Conservation (phyloP, 2,797 vertebrate genomes). For the Epinephelus malabaricus region DNA sequence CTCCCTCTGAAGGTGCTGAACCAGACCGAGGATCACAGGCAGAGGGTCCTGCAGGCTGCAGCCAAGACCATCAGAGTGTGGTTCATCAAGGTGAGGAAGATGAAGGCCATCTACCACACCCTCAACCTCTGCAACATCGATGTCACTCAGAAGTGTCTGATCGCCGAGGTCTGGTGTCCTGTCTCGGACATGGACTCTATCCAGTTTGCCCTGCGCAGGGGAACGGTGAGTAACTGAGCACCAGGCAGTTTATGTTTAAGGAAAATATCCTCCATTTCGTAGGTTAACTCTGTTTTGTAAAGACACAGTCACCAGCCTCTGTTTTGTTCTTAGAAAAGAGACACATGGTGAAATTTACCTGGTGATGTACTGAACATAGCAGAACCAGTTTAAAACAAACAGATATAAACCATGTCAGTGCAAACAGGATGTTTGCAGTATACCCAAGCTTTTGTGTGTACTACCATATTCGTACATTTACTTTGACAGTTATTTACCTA, state of each 20-base stretch:
- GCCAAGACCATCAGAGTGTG: conserved; percentile 96
- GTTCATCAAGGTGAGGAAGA: conserved; percentile 99
- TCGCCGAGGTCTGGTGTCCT: conserved; percentile 98
- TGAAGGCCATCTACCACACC: conserved; percentile 99
- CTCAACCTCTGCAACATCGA: conserved; percentile 99
- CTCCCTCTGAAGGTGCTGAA: conserved; percentile 90
- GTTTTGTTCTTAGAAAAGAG: background rate
- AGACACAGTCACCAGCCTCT: background rate
- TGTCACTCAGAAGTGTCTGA: conserved; percentile 98
- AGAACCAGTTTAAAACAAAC: conserved; percentile 18
- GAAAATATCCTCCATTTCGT: background rate
- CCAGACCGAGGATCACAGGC: conserved; percentile 98
- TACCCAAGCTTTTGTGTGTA: background rate
- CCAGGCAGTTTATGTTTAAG: background rate
- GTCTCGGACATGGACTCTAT: conserved; percentile 97
- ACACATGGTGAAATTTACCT: background rate
- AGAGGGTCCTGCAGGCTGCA: conserved; percentile 96
- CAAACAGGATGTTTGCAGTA: background rate
- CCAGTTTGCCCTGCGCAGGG: conserved; percentile 97
- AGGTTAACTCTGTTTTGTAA: background rate
- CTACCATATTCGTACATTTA: background rate
- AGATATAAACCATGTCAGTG: background rate
- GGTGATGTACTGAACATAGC: background rate
- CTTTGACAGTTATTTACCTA: background rate
- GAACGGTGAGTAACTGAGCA: conserved; percentile 89